These are phyloP conservation scores for Drosophila orena DNA, from an alignment of 1,140 invertebrate genomes.

Conservation along the genomic window DNA sequence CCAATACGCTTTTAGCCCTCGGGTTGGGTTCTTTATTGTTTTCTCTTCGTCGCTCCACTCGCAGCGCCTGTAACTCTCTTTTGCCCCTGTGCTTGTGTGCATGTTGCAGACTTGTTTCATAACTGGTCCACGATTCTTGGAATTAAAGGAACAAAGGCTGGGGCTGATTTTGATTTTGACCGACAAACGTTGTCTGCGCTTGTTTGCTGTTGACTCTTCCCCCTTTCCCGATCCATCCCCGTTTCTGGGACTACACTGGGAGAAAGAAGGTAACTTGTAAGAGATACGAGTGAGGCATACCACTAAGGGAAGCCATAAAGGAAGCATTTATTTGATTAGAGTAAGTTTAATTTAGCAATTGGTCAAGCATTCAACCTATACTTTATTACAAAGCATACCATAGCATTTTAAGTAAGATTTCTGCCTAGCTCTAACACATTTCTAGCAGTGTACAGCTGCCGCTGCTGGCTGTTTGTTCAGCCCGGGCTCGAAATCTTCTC, in stretches of 20 bases:
- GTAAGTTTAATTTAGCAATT: no score
- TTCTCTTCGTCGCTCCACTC: slow-evolving; percentile 23
- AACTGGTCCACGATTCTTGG: slow-evolving; percentile 83
- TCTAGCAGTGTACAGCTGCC: slow-evolving; percentile 5
- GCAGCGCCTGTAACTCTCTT: slow-evolving; percentile 2
- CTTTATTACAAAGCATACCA: no score
- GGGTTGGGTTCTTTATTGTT: slow-evolving; percentile 78
- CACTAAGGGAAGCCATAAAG: no score
- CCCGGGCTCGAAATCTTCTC: slow-evolving; percentile 20
- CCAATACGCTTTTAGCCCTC: slow-evolving; percentile 56
- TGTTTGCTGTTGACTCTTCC: slow-evolving; percentile 60
- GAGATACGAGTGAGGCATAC: no score
- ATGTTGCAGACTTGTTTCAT: slow-evolving; percentile 83
- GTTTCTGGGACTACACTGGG: background rate
- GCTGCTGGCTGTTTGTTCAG: slow-evolving; percentile 60
- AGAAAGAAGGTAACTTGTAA: background rate
- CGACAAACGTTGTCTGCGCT: slow-evolving; percentile 80
- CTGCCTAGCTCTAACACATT: background rate
- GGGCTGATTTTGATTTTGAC: slow-evolving; percentile 84
- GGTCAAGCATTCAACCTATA: no score
- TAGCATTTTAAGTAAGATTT: no score
- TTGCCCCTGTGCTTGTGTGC: slow-evolving; percentile 49
- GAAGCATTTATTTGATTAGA: no score
- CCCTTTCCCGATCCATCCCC: background rate
- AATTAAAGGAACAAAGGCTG: slow-evolving; percentile 81